These are phyloP conservation scores for Patiria miniata DNA, from an alignment of 35 echinoderm and acorn worm genomes.

Conservation along the genomic window DNA sequence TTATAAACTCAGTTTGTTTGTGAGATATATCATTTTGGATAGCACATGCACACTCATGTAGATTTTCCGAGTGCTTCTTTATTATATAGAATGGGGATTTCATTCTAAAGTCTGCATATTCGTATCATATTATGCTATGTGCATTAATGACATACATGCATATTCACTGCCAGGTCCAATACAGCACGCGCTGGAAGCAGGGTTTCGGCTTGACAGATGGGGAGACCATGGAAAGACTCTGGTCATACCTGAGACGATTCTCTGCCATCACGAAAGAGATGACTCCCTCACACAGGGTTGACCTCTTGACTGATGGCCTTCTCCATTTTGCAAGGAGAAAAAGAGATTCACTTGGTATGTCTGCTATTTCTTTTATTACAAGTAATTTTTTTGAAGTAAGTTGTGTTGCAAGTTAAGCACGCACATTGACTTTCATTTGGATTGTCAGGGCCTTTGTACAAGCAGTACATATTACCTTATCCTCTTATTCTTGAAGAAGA, in stretches of 20 bases:
- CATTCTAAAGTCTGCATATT: neutral
- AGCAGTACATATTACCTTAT: too few relatives aligned
- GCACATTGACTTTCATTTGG: too few relatives aligned
- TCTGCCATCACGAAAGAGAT: conserved; percentile 60
- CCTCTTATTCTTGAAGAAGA: too few relatives aligned
- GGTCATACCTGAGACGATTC: conserved; percentile 47
- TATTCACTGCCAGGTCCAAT: conserved; percentile 28
- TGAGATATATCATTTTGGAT: too few relatives aligned
- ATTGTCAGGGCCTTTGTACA: too few relatives aligned
- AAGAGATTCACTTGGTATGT: conserved; percentile 26
- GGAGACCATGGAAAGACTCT: conserved; percentile 67
- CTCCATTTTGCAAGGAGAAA: conserved; percentile 44
- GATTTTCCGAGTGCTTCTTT: too few relatives aligned
- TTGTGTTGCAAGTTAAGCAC: too few relatives aligned
- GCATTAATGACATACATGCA: too few relatives aligned
- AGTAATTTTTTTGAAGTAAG: too few relatives aligned
- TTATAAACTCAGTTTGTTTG: too few relatives aligned
- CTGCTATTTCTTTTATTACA: too few relatives aligned
- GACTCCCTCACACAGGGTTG: conserved; percentile 67
- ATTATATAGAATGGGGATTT: neutral
- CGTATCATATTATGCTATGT: neutral
- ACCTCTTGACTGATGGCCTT: conserved; percentile 54
- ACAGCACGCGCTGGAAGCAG: conserved; percentile 37
- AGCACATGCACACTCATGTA: too few relatives aligned
- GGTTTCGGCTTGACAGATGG: conserved; percentile 60